Conservation (phyloP, 2,113 vertebrate genomes). For the Kryptolebias marmoratus region DNA sequence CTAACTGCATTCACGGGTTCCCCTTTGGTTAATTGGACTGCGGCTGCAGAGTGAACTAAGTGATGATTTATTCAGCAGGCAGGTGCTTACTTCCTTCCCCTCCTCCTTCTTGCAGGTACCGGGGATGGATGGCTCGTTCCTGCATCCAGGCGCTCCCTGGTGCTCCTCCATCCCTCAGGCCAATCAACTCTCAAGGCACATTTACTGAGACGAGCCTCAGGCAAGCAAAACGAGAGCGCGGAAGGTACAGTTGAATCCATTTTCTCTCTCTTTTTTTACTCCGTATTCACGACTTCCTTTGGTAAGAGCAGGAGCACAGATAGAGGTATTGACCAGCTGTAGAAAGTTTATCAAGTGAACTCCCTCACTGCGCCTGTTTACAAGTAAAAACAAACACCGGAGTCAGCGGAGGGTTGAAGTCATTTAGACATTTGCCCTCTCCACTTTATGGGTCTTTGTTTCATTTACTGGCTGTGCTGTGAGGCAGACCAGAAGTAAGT, state of each 20-base stretch:
- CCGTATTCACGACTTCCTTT: constrained; percentile 12
- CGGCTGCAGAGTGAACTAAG: constrained; percentile 66
- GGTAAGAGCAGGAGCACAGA: constrained; percentile 28
- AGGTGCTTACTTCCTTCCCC: constrained; percentile 38
- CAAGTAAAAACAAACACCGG: constrained; percentile 43
- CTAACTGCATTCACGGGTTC: constrained; percentile 66
- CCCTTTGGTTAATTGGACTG: constrained; percentile 78
- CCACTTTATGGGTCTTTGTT: constrained; percentile 44
- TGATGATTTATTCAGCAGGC: constrained; percentile 73
- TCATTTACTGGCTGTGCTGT: constrained; percentile 46
- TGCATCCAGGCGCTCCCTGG: constrained; percentile 33
- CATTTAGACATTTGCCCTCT: constrained; percentile 30
- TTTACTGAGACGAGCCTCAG: constrained; percentile 39
- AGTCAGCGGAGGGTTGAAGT: constrained; percentile 39
- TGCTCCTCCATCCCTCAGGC: constrained; percentile 56
- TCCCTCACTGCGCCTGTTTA: constrained; percentile 31
- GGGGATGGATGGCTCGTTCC: constrained; percentile 58
- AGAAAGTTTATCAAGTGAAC: constrained; percentile 55
- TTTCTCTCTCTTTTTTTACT: constrained; percentile 15
- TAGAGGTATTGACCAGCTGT: constrained; percentile 37
- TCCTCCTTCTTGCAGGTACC: constrained; percentile 36
- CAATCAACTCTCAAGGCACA: constrained; percentile 45
- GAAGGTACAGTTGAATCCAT: constrained; percentile 47
- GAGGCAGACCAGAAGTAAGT: constrained; percentile 33
- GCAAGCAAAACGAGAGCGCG: constrained; percentile 46